phyloP scores from a whole-genome alignment of 2,888 invertebrate species.

The Gryllus longicercus region DNA sequence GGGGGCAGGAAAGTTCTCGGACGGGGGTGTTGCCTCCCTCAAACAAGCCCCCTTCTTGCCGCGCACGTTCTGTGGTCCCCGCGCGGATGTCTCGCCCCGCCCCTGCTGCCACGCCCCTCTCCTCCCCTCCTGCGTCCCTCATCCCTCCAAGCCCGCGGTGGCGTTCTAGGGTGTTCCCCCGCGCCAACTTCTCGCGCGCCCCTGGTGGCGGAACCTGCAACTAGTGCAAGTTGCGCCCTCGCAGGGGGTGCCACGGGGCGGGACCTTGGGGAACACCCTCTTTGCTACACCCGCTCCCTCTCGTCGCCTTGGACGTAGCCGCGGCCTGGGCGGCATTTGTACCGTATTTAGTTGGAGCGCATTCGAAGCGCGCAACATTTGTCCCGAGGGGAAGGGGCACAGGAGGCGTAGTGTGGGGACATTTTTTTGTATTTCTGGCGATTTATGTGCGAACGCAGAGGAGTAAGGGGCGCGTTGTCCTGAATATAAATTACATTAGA shows the following conservation, averaged over 20 bases:
- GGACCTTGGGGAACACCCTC: too few species aligned
- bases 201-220: background rate
- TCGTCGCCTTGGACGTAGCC: too few species aligned
- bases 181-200: background rate
- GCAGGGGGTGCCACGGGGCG: too few species aligned
- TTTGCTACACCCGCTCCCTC: too few species aligned
- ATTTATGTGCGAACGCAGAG: background rate
- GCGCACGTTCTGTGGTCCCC: background rate
- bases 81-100: background rate
- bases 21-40: background rate
- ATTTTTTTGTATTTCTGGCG: background rate
- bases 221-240: background rate
- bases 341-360: too few species aligned
- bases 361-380: too few species aligned
- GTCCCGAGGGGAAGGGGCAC: too few species aligned
- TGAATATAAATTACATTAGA: conserved; percentile 7
- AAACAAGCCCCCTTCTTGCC: conserved; percentile 3
- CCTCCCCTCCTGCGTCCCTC: background rate
- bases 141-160: background rate
- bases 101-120: background rate
- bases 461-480: background rate
- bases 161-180: background rate
- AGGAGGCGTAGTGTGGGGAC: too few species aligned
- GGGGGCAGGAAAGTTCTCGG: background rate
- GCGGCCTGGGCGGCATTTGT: too few species aligned